Conservation (phyloP, 92 coral and sea anemone species). For the Zoanthus solanderi region DNA sequence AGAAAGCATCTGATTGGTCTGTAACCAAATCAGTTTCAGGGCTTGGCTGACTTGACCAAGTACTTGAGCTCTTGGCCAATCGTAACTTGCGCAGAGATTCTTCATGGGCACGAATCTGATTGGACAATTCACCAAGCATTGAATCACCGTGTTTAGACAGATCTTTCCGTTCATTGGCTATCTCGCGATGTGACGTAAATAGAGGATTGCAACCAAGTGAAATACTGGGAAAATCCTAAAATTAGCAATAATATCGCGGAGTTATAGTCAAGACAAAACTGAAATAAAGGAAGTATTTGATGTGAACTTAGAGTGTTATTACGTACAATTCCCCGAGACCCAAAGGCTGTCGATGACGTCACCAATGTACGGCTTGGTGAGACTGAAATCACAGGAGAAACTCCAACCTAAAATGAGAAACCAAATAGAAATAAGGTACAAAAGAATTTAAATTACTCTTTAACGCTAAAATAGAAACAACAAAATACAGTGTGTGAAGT, state of each 20-base stretch:
- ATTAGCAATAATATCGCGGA: background rate
- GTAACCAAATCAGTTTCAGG: background rate
- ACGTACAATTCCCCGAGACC: constrained; percentile 27
- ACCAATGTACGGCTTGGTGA: constrained; percentile 79
- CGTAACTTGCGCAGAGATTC: constrained; percentile 36
- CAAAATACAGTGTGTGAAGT: no score
- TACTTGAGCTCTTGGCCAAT: constrained; percentile 1
- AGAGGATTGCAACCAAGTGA: constrained; percentile 24
- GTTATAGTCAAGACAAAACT: background rate
- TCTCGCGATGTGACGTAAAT: background rate
- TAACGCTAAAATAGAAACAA: no score
- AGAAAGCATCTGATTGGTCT: constrained; percentile 23
- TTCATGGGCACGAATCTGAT: constrained; percentile 53
- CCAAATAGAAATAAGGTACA: no score
- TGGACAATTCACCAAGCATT: constrained; percentile 24
- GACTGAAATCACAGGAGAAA: constrained; percentile 83
- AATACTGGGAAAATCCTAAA: constrained; percentile 31
- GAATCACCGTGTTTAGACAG: background rate
- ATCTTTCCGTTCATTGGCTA: background rate
- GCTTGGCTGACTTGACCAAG: background rate
- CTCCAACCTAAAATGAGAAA: constrained; percentile 77
- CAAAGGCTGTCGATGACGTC: constrained; percentile 56
- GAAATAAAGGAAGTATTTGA: background rate
- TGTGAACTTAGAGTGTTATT: background rate
- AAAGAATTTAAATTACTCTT: no score